phyloP scores from a whole-genome alignment of 1,140 invertebrate genomes.

The Polypedilum pembai region DNA sequence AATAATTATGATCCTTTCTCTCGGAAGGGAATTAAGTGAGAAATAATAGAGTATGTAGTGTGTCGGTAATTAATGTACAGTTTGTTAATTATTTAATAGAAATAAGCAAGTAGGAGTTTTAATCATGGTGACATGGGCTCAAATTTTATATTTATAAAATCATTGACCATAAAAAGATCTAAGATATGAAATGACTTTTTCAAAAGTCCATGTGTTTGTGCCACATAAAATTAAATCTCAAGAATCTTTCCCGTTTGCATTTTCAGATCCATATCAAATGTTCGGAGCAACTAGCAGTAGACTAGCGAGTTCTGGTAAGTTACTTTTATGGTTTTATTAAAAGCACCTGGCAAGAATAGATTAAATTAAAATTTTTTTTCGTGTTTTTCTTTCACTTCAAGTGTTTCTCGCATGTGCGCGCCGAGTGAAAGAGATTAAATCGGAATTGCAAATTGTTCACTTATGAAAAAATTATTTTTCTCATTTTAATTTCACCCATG shows the following conservation, averaged over 20 bases:
- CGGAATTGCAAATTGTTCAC: conserved; percentile 15
- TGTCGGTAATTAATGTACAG: conserved; percentile 22
- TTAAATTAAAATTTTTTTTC: not conserved
- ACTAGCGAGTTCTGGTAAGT: conserved; percentile 80
- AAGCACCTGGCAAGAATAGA: conserved; percentile 1
- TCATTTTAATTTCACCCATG: too few species aligned
- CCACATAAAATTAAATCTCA: conserved; percentile 33
- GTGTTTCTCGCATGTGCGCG: not conserved
- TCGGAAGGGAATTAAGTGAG: conserved; percentile 20
- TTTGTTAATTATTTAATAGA: conserved; percentile 30
- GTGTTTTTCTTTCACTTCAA: not conserved
- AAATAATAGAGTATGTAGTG: not conserved
- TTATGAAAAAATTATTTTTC: not conserved
- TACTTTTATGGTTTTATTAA: not conserved
- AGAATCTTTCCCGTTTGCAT: conserved; percentile 36
- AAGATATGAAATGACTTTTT: not conserved
- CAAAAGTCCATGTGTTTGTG: not conserved
- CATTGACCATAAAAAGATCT: conserved; percentile 21
- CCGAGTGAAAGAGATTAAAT: not conserved
- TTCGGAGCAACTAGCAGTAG: conserved; percentile 89
- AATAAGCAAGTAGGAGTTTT: not conserved
- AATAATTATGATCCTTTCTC: not conserved
- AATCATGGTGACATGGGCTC: not conserved
- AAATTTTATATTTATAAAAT: not conserved
- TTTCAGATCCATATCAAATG: conserved; percentile 93